Evolutionary conservation across 2,888 invertebrate genomes (phyloP), one percentile per base, ranked within the genome.

Genomic region (Ctena decussata): DNA sequence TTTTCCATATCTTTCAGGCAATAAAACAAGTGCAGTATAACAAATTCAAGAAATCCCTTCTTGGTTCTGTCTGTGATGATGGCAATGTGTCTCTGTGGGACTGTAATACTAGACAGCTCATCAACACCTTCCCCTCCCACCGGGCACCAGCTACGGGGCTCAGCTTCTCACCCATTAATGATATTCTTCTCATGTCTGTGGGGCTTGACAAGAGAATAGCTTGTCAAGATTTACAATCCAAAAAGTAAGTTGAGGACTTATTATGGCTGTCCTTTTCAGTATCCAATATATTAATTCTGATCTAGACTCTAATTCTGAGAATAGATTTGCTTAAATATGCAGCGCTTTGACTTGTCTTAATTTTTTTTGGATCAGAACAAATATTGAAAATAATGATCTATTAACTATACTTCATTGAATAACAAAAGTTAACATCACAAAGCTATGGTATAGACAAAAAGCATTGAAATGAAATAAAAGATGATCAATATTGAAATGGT

Each of bases 111-210:
- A 89, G 94, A 1, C 91, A 93, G 65, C 89, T 94, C 37, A 74
- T 95, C 11, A 95, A 96, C 89, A 89, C 90, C 24, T 96, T 96
- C 82, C 82, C 83, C 18, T 87, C 90, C 11, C 96, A 96, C 91
- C 84, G 90, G 21, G 95, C 96, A 12, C 95, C 96, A 0, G 95
- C 95, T 21, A 94, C 94, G 1, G 95, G 94, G 8, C 90, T 96
- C 15, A 93, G 94, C n/a, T 96, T 96, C 88, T 96, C 96, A n/a
- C 96, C 96, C 0, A 91, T 96, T 82, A 96, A 96, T 87, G 94
- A 95, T 53, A 93, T 95, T 82, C 91, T 96, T 41, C 91, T 96
- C 76, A 92, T 95, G 84, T 95, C 95, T 84, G 95, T 95, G 1
- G 96, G 96, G 0, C 93, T 96, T 49, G 96, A 96, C 90, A 96